Evolutionary conservation across 2,888 invertebrate species (phyloP), one percentile per base, ranked within the genome.

Genomic region (Pammene aurita): DNA sequence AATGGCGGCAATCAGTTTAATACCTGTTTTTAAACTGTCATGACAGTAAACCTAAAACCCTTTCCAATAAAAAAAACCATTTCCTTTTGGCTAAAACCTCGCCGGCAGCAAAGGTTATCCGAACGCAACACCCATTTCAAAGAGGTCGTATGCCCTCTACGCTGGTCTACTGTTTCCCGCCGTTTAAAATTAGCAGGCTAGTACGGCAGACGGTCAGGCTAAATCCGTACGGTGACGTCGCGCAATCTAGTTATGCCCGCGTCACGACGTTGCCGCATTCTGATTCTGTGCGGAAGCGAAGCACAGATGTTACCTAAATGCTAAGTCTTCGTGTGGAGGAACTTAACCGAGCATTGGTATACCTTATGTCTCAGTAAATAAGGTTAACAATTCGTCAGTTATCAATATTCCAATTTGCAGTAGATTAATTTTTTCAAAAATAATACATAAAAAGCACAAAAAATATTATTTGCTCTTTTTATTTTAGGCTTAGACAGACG

Each of bases 151-250:
- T 10, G 26, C 34, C n/a, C 54, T 9, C 10, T 34, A 34, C 26
- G 2, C 7, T 0, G 7, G 7, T n/a, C 54, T 54, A 54, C 34
- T 13, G 13, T n/a, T 54, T 35, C n/a, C 54, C 50, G 50, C 50
- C 35, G 35, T 48, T 13, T 18, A 48, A 52, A 52, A 13, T 41
- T 38, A 41, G 50, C 18, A 18, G 38, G 41, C 18, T 79, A 80
- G 79, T 77, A 74, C 74, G 78, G 80, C 82, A 85, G 85, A 84
- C 84, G 82, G 82, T 82, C 86, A 80, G 80, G 88, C 90, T 90
- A 90, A 87, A 83, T 90, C 80, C 76, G 89, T 85, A 81, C 79
- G 72, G 84, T 90, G 90, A 88, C 88, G 90, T 86, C 83, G 78
- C 83, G 85, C 90, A 91, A 91, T 90, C 87, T 86, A 85, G 86